Base-by-base conservation (phyloP, 2,113 vertebrate genomes). In the Mesembrinibis cayennensis region DNA sequence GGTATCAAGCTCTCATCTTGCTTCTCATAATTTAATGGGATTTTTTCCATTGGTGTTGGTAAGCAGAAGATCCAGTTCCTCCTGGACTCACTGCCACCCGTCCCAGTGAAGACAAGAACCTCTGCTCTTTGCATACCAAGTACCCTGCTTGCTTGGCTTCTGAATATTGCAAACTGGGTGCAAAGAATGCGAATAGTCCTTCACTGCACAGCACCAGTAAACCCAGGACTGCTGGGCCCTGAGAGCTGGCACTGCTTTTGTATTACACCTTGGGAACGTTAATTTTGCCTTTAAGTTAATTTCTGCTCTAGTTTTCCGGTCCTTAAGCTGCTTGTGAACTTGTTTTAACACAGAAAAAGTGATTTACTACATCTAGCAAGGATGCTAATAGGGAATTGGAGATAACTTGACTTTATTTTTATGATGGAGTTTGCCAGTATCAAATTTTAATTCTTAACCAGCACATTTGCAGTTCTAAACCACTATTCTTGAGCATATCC, bases 391-490 rank as follows among this genome's bases (percentile, higher is more conserved):
- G 14, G 49, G 36, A 92, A 84, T 1, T 82, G 72, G 78, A 58
- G 56, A 45, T 53, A 62, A 80, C 19, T 66, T 66, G 49, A 58
- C n/a, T 81, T 88, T 36, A 55, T 76, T 96, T 96, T 90, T 82
- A 83, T 67, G 80, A 53, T 19, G 22, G 36, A 81, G 26, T 69
- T 86, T 67, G 49, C n/a, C n/a, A n/a, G 29, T 40, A 53, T 82
- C 19, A 71, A 36, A 73, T 62, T 95, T 92, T 67, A 53, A 78
- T 88, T 87, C 63, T 50, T 42, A 89, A 69, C 55, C 65, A 52
- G 52, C 76, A 44, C n/a, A 76, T 72, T 89, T 95, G 84, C 45
- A 79, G 44, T 69, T 85, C 73, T 76, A 82, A 95, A 66, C 30
- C 42, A 62, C 61, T 80, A 18, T 53, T 65, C 61, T 38, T 83